Base-by-base conservation (phyloP, 2,888 invertebrate genomes). In the Esperia sulphurella region DNA sequence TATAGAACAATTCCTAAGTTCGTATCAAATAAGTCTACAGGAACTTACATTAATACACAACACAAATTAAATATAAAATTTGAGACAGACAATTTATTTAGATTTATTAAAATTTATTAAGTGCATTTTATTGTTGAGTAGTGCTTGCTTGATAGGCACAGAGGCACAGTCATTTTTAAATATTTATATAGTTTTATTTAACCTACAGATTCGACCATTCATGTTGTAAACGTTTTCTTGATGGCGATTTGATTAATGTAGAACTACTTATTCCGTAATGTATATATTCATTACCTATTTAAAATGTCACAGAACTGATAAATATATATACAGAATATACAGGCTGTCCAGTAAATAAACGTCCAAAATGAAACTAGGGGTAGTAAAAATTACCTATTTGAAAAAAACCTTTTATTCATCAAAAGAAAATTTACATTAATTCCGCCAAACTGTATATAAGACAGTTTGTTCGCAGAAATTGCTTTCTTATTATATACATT, bases 101-200 rank as follows among this genome's bases (percentile, higher is more conserved):
- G 12, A 12, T 28, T 43, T 35, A 28, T 52, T 48, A 56, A 48
- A 21, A 53, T 50, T 52, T 51, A 53, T 55, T 51, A 57, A 59
- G 71, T 73, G 70, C 70, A 68, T 65, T 66, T 74, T 79, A 79
- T 79, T 81, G 75, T 80, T 76, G 72, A 69, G 65, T 65, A 71
- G 84, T 87, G 84, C 84, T 76, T 69, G 66, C 67, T 71, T 65
- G 75, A 76, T 82, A 87, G 86, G 87, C 87, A 87, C 85, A 71
- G 76, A 80, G 82, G 79, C 83, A 83, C 82, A 84, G 84, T 86
- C 83, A 76, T 78, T 71, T 44, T 57, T 55, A 46, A 50, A 53
- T 43, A 29, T 44, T 42, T 46, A 41, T 49, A 43, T 33, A 33
- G 1, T 10, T 33, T 10, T 8, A 33, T 33, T 2, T 33, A 33